A percentile compares a stretch with the other conserved stretches of the same genome.
Evolutionary conservation across 1,140 invertebrate species (phyloP).

Genomic region (Bradysia coprophila): DNA sequence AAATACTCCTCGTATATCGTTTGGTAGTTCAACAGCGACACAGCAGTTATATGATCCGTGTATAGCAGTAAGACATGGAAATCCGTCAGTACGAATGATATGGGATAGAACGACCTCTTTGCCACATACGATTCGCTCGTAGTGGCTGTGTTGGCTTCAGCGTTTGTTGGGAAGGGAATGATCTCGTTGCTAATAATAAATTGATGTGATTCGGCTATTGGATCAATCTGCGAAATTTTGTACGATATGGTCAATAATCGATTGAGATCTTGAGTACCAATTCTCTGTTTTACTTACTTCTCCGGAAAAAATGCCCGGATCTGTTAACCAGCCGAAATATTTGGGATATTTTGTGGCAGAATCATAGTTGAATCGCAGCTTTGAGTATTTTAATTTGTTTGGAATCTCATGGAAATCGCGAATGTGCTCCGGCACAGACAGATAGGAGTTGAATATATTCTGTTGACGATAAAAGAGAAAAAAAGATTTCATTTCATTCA

Average conservation of each 20-base stretch:
- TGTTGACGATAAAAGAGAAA: conserved; percentile 38
- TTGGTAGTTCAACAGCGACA: conserved; percentile 74
- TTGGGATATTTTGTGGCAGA: conserved; percentile 41
- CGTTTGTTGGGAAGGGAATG: conserved; percentile 1
- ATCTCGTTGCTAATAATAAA: conserved; percentile 5
- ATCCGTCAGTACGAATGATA: conserved; percentile 70
- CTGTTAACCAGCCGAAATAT: conserved; percentile 75
- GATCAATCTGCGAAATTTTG: conserved; percentile 4
- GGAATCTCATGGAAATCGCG: conserved; percentile 49
- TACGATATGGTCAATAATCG: too few relatives aligned
- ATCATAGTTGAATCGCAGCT: conserved; percentile 60
- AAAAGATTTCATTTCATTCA: neutral
- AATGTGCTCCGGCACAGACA: conserved; percentile 49
- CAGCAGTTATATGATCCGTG: conserved; percentile 59
- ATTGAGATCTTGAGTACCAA: neutral
- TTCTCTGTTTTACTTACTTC: conserved; percentile 31
- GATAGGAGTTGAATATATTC: conserved; percentile 64
- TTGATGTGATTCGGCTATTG: conserved; percentile 4
- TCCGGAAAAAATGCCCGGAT: conserved; percentile 48
- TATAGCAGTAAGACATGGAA: conserved; percentile 81
- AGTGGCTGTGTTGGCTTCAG: neutral
- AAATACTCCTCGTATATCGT: conserved; percentile 75
- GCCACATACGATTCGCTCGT: neutral
- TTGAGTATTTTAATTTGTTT: conserved; percentile 56
- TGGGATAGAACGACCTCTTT: conserved; percentile 25